Base-by-base conservation (phyloP, 2,888 invertebrate species). In the Stenodera caucasica region DNA sequence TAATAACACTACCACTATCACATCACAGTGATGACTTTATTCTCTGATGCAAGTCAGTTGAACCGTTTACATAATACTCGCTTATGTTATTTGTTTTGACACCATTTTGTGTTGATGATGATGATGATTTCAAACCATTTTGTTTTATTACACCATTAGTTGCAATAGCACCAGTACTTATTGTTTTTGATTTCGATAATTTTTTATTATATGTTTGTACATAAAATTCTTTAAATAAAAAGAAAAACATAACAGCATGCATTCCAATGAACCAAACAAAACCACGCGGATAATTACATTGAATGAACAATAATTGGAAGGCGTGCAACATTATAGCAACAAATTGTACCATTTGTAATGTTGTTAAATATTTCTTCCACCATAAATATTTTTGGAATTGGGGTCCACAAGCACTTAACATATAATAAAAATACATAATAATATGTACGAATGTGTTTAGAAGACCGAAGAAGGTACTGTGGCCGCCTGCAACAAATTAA, bases 381-480 rank as follows among this genome's bases (percentile, higher is more conserved):
- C 96, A 96, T 66, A 96, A 85, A 78, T 90, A 96, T 74, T 87
- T 89, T 80, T 92, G 91, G 80, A 92, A 86, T 55, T 85, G 84
- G 7, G 96, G 96, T 61, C 97, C 96, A 82, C 96, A 85, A 32
- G 96, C 96, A 53, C 96, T 89, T 75, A 96, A 82, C 84, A 97
- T 85, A 78, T 96, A 96, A 83, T 97, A 98, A 5, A 89, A 84
- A 82, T 98, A 97, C 97, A 98, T 98, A 69, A 97, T 85, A 73
- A 97, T 91, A 82, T 98, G 97, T n/a, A 98, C 96, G 81, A 96
- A 96, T 0, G 96, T 94, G 82, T 97, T 98, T 75, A 96, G 83
- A 71, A 96, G 85, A 1, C 96, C 94, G 81, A 97, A 97, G 86
- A 97, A 97, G 5, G 97, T 96, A 72, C 94, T 94, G 81, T 97